These are phyloP conservation scores for Xiphophorus maculatus DNA, from an alignment of 2,113 vertebrate genomes.

Conservation along the genomic window DNA sequence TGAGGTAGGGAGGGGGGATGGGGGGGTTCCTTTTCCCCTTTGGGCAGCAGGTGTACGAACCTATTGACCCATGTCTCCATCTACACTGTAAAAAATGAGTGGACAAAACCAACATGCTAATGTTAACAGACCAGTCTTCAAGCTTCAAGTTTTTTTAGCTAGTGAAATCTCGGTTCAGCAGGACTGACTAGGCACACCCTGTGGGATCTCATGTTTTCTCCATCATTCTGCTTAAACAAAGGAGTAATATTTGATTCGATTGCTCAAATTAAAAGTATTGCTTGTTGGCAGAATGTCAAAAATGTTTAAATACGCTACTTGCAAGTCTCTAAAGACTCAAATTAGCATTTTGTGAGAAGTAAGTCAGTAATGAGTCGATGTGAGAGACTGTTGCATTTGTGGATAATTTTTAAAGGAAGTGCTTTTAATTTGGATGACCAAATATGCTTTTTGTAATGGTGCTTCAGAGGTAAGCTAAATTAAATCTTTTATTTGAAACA, in stretches of 20 bases:
- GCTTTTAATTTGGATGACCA: not conserved
- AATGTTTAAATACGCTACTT: no score
- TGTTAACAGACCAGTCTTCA: not conserved
- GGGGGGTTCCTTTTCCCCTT: slow-evolving; percentile 27
- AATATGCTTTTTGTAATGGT: not conserved
- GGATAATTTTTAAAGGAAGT: not conserved
- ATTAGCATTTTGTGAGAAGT: not conserved
- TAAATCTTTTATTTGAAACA: no score
- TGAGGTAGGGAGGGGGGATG: no score
- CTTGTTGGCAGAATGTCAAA: no score
- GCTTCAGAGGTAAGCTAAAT: no score
- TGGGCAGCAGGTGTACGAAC: slow-evolving; percentile 68
- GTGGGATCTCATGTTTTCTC: not conserved
- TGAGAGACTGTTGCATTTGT: not conserved
- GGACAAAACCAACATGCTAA: not conserved
- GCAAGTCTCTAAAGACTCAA: not conserved
- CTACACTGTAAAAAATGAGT: not conserved
- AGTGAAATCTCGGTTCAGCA: not conserved
- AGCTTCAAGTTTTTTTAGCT: not conserved
- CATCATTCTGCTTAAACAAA: not conserved
- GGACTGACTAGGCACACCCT: no score
- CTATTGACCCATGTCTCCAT: slow-evolving; percentile 37
- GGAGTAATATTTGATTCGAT: not conserved
- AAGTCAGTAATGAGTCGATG: not conserved
- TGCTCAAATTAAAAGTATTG: no score